Evolutionary conservation across 2,888 invertebrate species (phyloP).

Genomic region (Ectemnius lituratus): DNA sequence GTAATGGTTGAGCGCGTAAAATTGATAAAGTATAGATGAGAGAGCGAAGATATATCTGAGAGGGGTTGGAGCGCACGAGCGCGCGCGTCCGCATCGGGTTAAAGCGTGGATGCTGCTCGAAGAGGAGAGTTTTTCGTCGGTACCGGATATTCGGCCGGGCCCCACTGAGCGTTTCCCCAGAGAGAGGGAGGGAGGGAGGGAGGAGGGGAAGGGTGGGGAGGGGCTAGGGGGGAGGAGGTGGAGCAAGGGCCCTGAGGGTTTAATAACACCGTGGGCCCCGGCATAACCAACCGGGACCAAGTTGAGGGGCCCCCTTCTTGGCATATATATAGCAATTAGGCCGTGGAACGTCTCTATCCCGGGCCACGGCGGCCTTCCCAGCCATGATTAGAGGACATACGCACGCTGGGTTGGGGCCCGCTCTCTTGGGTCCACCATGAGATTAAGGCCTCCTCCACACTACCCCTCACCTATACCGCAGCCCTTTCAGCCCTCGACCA

Average conservation of each 20-base stretch:
- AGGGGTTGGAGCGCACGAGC: no score
- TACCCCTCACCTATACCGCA: conserved; percentile 23
- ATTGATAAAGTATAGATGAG: no score
- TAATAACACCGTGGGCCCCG: conserved; percentile 62
- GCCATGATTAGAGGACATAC: conserved; percentile 72
- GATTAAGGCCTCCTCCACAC: conserved; percentile 60
- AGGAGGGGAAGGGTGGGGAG: conserved; percentile 48
- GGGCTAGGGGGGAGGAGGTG: conserved; percentile 43
- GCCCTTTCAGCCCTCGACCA: conserved; percentile 17
- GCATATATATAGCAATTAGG: conserved; percentile 72
- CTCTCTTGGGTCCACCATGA: conserved; percentile 40
- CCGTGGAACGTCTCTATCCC: conserved; percentile 71
- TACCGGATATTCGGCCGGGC: conserved; percentile 48
- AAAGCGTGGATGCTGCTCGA: conserved; percentile 53
- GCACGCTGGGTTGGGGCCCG: conserved; percentile 53
- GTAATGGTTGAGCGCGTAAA: no score
- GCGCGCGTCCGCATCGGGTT: not conserved
- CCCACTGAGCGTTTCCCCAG: conserved; percentile 56
- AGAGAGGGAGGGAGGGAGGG: conserved; percentile 47
- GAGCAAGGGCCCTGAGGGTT: conserved; percentile 58
- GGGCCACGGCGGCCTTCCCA: conserved; percentile 67
- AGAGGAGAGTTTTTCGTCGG: conserved; percentile 60
- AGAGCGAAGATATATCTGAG: no score
- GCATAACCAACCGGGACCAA: conserved; percentile 61
- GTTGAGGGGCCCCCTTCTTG: conserved; percentile 46